These are phyloP conservation scores for Grammomys surdaster DNA, from an alignment of 2,113 vertebrate genomes.

Conservation along the genomic window DNA sequence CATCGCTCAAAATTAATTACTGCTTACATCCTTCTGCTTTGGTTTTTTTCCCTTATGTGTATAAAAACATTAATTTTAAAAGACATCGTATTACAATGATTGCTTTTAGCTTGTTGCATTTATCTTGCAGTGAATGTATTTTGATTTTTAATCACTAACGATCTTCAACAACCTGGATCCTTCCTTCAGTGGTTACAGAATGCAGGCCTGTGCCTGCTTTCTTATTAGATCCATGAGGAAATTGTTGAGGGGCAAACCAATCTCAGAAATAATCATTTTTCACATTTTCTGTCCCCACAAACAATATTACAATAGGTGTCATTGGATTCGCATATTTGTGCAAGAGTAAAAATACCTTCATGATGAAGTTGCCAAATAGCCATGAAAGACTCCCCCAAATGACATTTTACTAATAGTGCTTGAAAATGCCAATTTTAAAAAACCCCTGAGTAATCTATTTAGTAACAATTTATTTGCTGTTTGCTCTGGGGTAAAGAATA, in stretches of 20 bases:
- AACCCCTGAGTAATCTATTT: not conserved
- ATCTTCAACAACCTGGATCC: not conserved
- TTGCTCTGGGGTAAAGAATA: slow-evolving; percentile 19
- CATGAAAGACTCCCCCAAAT: not conserved
- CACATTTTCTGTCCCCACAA: slow-evolving; percentile 24
- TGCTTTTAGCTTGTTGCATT: slow-evolving; percentile 23
- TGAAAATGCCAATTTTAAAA: not conserved
- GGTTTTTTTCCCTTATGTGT: not conserved
- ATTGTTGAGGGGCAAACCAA: not conserved
- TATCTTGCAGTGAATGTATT: slow-evolving; percentile 31
- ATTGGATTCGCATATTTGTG: not conserved
- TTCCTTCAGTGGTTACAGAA: not conserved
- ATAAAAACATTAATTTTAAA: slow-evolving; percentile 67
- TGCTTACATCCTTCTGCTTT: not conserved
- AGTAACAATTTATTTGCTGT: not conserved
- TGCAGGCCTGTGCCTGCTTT: not conserved
- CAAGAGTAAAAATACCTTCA: not conserved
- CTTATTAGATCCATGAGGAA: not conserved
- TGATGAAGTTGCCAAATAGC: not conserved
- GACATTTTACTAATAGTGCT: not conserved
- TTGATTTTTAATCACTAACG: not conserved
- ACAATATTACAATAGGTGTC: not conserved
- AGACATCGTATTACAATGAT: slow-evolving; percentile 23
- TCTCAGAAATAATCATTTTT: not conserved
- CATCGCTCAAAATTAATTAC: slow-evolving; percentile 55